Conservation (phyloP, 1,140 invertebrate species). For the Ditylenchus dipsaci region DNA sequence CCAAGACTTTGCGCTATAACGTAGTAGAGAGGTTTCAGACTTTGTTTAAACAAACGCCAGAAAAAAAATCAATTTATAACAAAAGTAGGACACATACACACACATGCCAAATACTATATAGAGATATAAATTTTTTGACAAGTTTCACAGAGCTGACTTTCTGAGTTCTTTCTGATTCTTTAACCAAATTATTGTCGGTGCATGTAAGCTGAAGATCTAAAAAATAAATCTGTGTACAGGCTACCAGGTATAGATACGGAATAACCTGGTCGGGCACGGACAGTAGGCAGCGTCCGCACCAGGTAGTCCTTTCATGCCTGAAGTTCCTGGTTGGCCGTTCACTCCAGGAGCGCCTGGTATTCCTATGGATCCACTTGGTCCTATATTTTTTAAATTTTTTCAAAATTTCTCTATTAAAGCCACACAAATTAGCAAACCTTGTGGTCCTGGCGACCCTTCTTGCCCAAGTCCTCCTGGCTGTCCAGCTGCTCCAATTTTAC, state of each 20-base stretch:
- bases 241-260: too few relatives aligned
- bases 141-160: too few relatives aligned
- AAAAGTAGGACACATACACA: too few relatives aligned
- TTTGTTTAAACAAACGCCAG: too few relatives aligned
- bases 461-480: not conserved
- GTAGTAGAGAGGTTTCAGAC: too few relatives aligned
- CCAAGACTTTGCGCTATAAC: too few relatives aligned
- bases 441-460: not conserved
- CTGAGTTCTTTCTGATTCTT: too few relatives aligned
- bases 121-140: too few relatives aligned
- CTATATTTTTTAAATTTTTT: not conserved
- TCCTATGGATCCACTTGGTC: not conserved
- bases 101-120: too few relatives aligned
- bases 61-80: too few relatives aligned
- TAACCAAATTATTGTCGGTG: not conserved
- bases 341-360: not conserved
- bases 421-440: too few relatives aligned
- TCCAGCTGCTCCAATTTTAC: not conserved
- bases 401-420: not conserved
- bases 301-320: slow-evolving; percentile 1
- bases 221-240: too few relatives aligned
- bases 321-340: not conserved
- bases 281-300: slow-evolving; percentile 8
- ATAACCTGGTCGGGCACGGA: not conserved
- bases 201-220: not conserved